phyloP scores from a whole-genome alignment of 35 echinoderm and acorn worm species.

The Strongylocentrotus purpuratus region DNA sequence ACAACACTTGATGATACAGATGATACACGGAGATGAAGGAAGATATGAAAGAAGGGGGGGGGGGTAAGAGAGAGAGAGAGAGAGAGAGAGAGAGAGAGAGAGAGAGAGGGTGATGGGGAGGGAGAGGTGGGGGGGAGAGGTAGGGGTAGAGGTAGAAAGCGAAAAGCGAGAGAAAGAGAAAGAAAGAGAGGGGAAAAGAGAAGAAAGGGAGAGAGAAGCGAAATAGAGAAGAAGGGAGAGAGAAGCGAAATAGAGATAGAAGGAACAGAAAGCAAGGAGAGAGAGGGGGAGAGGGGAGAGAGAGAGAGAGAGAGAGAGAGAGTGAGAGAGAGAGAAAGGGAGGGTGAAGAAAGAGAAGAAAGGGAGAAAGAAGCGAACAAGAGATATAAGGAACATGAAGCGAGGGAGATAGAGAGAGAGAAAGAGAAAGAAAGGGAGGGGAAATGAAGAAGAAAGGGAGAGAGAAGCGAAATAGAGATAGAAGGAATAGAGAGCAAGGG shows the following conservation, averaged over 20 bases:
- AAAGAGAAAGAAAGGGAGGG: not conserved
- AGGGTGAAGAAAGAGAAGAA: not conserved
- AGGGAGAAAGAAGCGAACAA: not conserved
- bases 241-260: too few species aligned
- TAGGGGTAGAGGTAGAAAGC: not conserved
- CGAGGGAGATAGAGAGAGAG: not conserved
- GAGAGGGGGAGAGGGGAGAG: not conserved
- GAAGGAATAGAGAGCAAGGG: too few species aligned
- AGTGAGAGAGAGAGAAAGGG: not conserved
- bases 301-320: not conserved
- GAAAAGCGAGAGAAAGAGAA: not conserved
- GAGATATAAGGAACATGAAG: not conserved
- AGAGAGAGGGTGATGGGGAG: too few species aligned
- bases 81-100: too few species aligned
- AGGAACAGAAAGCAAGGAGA: not conserved
- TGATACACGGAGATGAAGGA: too few species aligned
- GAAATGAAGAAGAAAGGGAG: not conserved
- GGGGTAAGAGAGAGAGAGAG: too few species aligned
- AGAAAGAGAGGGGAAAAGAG: too few species aligned
- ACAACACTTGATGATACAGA: not conserved
- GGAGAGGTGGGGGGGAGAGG: too few species aligned
- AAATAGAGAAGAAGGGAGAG: too few species aligned
- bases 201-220: too few species aligned
- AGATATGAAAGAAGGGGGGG: too few species aligned
- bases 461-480: too few species aligned